Conservation (phyloP, 1,140 invertebrate genomes). For the Drosophila varians region DNA sequence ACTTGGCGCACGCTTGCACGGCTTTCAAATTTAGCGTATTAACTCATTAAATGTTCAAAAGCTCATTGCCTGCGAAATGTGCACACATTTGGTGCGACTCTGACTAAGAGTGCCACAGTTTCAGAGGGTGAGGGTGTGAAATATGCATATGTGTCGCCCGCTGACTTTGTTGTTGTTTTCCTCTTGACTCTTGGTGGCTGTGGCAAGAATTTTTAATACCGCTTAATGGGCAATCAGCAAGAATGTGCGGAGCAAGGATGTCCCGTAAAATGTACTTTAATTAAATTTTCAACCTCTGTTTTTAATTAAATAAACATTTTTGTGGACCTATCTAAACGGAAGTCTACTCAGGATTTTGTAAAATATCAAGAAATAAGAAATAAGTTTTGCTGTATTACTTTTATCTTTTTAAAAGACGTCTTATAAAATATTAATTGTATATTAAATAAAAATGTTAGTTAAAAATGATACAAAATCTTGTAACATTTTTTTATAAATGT, state of each 20-base stretch:
- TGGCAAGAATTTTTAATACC: slow-evolving; percentile 45
- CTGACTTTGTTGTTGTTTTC: slow-evolving; percentile 8
- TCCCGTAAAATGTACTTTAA: slow-evolving; percentile 4
- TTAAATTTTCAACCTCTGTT: slow-evolving; percentile 3
- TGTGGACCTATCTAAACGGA: background rate
- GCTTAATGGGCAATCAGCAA: slow-evolving; percentile 24
- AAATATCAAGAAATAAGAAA: background rate
- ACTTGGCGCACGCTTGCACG: slow-evolving; percentile 74
- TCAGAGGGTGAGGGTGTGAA: slow-evolving; percentile 47
- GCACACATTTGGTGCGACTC: slow-evolving; percentile 53
- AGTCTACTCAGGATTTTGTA: background rate
- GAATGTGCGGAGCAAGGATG: background rate
- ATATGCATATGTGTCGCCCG: slow-evolving; percentile 60
- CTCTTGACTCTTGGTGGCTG: slow-evolving; percentile 7
- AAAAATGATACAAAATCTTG: too few relatives aligned
- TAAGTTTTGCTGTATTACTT: too few relatives aligned
- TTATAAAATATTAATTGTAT: too few relatives aligned
- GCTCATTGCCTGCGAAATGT: slow-evolving; percentile 79
- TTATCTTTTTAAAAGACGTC: too few relatives aligned
- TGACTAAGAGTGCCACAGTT: slow-evolving; percentile 13
- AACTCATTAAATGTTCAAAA: slow-evolving; percentile 80
- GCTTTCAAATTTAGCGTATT: slow-evolving; percentile 77
- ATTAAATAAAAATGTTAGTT: too few relatives aligned
- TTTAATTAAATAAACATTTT: slow-evolving; percentile 21
- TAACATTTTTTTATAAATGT: too few relatives aligned